phyloP scores from a whole-genome alignment of 1,140 invertebrate species.

The Eurytemora carolleeae region DNA sequence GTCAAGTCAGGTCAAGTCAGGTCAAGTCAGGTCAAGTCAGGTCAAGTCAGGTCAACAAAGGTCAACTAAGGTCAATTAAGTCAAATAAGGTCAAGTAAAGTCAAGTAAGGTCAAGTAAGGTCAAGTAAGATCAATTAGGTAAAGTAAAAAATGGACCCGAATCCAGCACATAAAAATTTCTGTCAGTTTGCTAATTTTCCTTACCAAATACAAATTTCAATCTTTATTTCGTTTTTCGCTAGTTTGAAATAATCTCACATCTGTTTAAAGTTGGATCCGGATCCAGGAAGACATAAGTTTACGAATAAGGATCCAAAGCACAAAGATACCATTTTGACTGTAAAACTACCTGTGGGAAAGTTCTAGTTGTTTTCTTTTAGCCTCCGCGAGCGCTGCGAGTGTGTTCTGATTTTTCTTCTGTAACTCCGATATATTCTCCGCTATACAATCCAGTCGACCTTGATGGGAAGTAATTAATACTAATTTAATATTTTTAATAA shows the following conservation, averaged over 20 bases:
- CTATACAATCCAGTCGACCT: slow-evolving; percentile 48
- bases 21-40: no score
- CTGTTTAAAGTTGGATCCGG: slow-evolving; percentile 55
- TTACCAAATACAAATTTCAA: slow-evolving; percentile 44
- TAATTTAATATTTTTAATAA: no score
- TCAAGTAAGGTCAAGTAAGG: no score
- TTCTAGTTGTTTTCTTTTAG: slow-evolving; percentile 48
- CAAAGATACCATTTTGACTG: no score
- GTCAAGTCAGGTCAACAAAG: no score
- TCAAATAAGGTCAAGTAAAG: no score
- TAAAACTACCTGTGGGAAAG: slow-evolving; percentile 55
- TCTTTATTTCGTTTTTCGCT: slow-evolving; percentile 72
- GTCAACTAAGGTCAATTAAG: no score
- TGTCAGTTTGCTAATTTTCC: not conserved
- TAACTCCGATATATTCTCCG: slow-evolving; percentile 49
- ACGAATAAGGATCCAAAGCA: slow-evolving; percentile 54
- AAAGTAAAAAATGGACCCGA: no score
- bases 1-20: no score
- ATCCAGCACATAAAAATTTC: no score
- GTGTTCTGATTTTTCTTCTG: slow-evolving; percentile 43
- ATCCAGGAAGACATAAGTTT: slow-evolving; percentile 70
- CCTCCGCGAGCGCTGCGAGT: slow-evolving; percentile 46
- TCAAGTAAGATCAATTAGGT: no score
- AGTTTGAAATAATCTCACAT: slow-evolving; percentile 68
- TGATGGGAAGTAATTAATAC: no score